Evolutionary conservation across 2,113 vertebrate species (phyloP).

Genomic region (Phodopus roborovskii): DNA sequence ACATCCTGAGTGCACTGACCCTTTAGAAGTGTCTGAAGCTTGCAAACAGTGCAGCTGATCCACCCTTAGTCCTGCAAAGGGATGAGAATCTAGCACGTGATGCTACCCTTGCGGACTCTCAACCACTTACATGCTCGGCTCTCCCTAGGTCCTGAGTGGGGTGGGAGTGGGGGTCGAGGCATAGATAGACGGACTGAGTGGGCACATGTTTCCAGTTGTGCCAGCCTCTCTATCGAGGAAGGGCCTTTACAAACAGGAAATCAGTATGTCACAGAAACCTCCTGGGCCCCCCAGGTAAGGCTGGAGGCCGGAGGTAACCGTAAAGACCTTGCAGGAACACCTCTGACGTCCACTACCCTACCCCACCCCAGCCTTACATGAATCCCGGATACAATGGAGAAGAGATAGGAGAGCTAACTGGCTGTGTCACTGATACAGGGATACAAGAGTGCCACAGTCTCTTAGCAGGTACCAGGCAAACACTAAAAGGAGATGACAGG

Average conservation of each 20-base stretch:
- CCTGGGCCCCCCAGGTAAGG: not conserved
- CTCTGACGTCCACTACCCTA: not conserved
- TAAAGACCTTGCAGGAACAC: not conserved
- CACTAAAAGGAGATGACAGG: not conserved
- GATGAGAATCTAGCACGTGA: too few relatives aligned
- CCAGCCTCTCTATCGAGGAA: not conserved
- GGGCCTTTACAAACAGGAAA: not conserved
- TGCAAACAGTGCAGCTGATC: not conserved
- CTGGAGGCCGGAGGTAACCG: not conserved
- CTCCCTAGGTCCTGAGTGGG: too few relatives aligned
- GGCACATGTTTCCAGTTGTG: not conserved
- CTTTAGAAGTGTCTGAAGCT: not conserved
- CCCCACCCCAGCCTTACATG: not conserved
- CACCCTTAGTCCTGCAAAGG: not conserved
- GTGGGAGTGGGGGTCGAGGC: not conserved
- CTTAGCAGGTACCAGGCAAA: slow-evolving; percentile 27
- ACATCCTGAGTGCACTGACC: not conserved
- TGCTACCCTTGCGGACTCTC: not conserved
- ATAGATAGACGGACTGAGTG: not conserved
- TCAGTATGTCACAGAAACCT: not conserved
- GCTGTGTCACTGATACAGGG: not conserved
- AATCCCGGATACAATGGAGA: not conserved
- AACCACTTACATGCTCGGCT: not conserved
- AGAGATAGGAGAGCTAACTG: not conserved
- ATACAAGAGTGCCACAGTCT: not conserved